phyloP scores from a whole-genome alignment of 2,888 invertebrate genomes.

The Dusona sp. region DNA sequence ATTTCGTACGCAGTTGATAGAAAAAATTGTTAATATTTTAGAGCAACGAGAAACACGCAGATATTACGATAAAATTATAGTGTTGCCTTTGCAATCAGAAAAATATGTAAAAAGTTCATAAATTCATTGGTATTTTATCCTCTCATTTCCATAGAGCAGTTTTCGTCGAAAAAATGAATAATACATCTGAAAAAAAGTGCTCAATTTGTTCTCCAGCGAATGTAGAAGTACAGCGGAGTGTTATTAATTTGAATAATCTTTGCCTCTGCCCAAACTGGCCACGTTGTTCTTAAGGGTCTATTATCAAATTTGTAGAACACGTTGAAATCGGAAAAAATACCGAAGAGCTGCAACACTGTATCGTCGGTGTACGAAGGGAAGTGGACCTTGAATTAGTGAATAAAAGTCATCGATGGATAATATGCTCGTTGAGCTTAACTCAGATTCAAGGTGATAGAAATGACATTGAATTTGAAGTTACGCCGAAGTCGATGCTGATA shows the following conservation, averaged over 20 bases:
- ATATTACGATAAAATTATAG: too few species aligned
- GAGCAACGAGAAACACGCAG: not conserved
- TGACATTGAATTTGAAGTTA: slow-evolving; percentile 76
- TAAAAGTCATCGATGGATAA: slow-evolving; percentile 80
- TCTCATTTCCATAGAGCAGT: not conserved
- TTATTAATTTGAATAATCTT: not conserved
- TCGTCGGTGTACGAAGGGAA: slow-evolving; percentile 78
- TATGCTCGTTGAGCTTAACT: slow-evolving; percentile 75
- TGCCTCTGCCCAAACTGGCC: not conserved
- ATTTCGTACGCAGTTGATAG: not conserved
- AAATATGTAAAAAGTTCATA: not conserved
- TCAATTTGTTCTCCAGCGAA: not conserved
- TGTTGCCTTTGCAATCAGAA: not conserved
- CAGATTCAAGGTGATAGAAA: slow-evolving; percentile 80
- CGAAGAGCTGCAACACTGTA: slow-evolving; percentile 79
- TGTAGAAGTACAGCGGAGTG: too few species aligned
- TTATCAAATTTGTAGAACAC: slow-evolving; percentile 63
- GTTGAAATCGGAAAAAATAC: slow-evolving; percentile 77
- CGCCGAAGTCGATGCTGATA: slow-evolving; percentile 77
- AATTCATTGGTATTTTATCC: not conserved
- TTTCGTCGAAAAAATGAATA: not conserved
- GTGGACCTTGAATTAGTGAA: slow-evolving; percentile 80
- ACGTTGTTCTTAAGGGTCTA: not conserved
- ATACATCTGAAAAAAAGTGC: not conserved
- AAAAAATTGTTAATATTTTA: not conserved